Evolutionary conservation across 2,113 vertebrate species (phyloP), one percentile per base, ranked within the genome.

Genomic region (Thalassoma bifasciatum): DNA sequence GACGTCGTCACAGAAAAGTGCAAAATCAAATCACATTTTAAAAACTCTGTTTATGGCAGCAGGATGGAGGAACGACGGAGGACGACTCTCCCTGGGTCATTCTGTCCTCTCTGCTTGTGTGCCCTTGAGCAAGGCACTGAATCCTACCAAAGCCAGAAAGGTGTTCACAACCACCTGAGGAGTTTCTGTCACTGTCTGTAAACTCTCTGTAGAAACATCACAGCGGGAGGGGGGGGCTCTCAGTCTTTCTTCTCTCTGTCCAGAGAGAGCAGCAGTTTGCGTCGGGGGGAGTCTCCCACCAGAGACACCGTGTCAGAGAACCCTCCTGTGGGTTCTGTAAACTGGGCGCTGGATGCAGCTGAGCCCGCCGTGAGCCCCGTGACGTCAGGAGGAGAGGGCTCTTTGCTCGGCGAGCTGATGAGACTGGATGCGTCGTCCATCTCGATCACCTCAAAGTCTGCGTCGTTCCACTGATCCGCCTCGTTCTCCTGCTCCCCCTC

Each of bases 381-480:
- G 12, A 5, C 7, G 10, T 66, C 72, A 8, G 81, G 47, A 0
- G 77, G 56, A 16, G 78, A 75, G 3, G 68, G 19, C 0, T 36
- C 54, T 60, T 30, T 75, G 0, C 66, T 56, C 23, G 90, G 89
- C 13, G 93, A 95, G 71, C 56, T 92, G 34, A 85, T 81, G 23
- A 88, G 78, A 54, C 78, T 85, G 0, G 87, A 75, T 0, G 92
- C 64, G n/a, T 94, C 94, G 1, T 95, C 94, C 95, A 96, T 97
- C 85, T 98, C 96, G 17, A 96, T 94, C 0, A 96, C 92, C 89
- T 97, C 96, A 86, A 96, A 96, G 89, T 97, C 95, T 3, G 94
- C 93, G 37, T 96, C 94, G 0, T 96, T 97, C 95, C 94, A 95
- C 64, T 91, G 90, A 54, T 95, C 93, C 0, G 86, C 92, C 53